Base-by-base conservation (phyloP, 2,113 vertebrate genomes). In the Cheilinus undulatus region DNA sequence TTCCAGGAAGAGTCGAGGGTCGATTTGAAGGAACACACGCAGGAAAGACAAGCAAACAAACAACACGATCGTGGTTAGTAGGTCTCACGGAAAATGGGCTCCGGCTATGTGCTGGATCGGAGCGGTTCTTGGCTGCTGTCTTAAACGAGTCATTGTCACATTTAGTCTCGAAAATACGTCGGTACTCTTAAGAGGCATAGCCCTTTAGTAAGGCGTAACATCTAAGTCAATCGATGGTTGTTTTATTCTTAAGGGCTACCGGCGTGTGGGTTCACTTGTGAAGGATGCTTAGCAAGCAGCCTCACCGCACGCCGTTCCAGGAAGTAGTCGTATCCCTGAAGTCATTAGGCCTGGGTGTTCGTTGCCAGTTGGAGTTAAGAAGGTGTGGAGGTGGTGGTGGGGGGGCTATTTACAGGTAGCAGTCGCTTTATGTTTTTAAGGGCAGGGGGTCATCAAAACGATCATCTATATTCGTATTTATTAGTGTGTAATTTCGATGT, bases 71-170 rank as follows among this genome's bases (percentile, higher is more conserved):
- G 67, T 4, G 68, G 59, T 73, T 52, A 76, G 84, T 64, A 30
- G 69, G 68, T 70, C 40, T 43, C 66, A 70, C 80, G 73, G 76
- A 84, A 85, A 80, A 75, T 4, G 68, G 89, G 88, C 66, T 28
- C 24, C 60, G 88, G 17, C 87, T 91, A 91, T 57, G 59, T 83
- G 12, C 78, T 87, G 90, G 84, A 75, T 8, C 51, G 17, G 53
- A 77, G 24, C 14, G 1, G 66, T 73, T 66, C 28, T 22, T 34
- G 32, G n/a, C 57, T 64, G 52, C 43, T 24, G 40, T 19, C 10
- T 24, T 59, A 43, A 40, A 68, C 3, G 42, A 19, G 1, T 60
- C 24, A n/a, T 1, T 65, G 26, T 38, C 11, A 5, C 10, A 3
- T 51, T 49, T 38, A 3, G 2, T 3, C 6, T 45, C n/a, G 5